Percentiles rank a stretch among this genome's conserved stretches.
Evolutionary conservation across 2,888 invertebrate genomes (phyloP).

Genomic region (Scaptomyza parva): DNA sequence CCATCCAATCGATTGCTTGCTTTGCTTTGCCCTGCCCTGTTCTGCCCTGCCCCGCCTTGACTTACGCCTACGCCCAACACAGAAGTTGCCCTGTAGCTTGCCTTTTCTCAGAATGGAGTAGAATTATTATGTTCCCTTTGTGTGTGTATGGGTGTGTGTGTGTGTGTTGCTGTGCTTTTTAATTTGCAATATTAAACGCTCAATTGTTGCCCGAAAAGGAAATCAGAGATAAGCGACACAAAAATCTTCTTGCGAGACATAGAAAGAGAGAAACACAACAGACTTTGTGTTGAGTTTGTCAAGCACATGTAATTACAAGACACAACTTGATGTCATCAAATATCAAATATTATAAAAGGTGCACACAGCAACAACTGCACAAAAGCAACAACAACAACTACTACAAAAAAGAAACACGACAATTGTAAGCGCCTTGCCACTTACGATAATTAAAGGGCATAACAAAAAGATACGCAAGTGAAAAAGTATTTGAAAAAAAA

Average conservation of each 20-base stretch:
- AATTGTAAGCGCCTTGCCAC: conserved; percentile 23
- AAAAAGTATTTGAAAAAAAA: not conserved
- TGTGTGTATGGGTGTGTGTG: conserved; percentile 18
- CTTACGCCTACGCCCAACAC: conserved; percentile 25
- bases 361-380: conserved; percentile 7
- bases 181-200: conserved; percentile 59
- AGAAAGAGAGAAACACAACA: not conserved
- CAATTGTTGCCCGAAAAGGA: conserved; percentile 39
- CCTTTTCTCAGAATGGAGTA: conserved; percentile 25
- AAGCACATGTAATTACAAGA: conserved; percentile 20
- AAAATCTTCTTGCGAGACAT: conserved; percentile 14
- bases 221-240: conserved; percentile 25
- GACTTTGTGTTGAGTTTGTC: conserved; percentile 13
- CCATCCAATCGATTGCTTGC: conserved; percentile 47
- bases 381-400: not conserved
- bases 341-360: conserved; percentile 30
- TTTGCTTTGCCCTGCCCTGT: not conserved
- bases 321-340: conserved; percentile 31
- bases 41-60: conserved; percentile 17
- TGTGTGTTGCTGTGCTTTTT: conserved; percentile 29
- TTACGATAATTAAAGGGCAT: conserved; percentile 38
- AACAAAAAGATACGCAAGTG: not conserved
- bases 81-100: conserved; percentile 23
- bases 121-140: conserved; percentile 27
- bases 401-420: not conserved